Evolutionary conservation across 2,113 vertebrate genomes (phyloP).

Genomic region (Elachura formosa): DNA sequence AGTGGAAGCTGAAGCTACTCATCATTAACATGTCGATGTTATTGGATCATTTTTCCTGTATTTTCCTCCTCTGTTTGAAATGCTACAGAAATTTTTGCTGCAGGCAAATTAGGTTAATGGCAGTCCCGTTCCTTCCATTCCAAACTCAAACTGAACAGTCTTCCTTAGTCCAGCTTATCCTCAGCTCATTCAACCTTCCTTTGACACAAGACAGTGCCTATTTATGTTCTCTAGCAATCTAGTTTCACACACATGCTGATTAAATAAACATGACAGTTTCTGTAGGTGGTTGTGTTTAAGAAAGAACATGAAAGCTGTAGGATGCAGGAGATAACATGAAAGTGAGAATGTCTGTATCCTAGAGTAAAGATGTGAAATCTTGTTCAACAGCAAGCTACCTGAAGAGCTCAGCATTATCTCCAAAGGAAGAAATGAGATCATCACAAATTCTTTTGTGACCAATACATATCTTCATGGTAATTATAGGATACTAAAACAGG

Average conservation of each 20-base stretch:
- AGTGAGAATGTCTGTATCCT: not conserved
- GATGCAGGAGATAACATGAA: not conserved
- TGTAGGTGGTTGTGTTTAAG: not conserved
- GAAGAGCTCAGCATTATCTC: not conserved
- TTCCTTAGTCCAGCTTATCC: not conserved
- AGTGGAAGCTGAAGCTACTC: not conserved
- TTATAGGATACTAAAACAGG: not conserved
- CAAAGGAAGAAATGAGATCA: slow-evolving; percentile 5
- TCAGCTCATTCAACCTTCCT: not conserved
- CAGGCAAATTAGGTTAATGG: not conserved
- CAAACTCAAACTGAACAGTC: not conserved
- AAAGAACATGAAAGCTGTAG: slow-evolving; percentile 3
- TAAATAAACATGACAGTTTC: slow-evolving; percentile 21
- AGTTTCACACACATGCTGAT: not conserved
- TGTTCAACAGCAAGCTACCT: not conserved
- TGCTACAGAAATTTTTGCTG: not conserved
- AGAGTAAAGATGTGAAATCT: not conserved
- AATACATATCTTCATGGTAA: not conserved
- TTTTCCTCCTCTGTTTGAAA: no score
- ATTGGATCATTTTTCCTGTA: not conserved
- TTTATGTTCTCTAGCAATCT: not conserved
- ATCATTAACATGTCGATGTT: not conserved
- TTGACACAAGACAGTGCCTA: not conserved
- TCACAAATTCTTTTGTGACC: not conserved
- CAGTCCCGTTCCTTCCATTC: not conserved